Percentiles rank a stretch among this genome's conserved stretches.
Evolutionary conservation across 1,140 invertebrate species (phyloP).

Genomic region (Drosophila chauvacae): DNA sequence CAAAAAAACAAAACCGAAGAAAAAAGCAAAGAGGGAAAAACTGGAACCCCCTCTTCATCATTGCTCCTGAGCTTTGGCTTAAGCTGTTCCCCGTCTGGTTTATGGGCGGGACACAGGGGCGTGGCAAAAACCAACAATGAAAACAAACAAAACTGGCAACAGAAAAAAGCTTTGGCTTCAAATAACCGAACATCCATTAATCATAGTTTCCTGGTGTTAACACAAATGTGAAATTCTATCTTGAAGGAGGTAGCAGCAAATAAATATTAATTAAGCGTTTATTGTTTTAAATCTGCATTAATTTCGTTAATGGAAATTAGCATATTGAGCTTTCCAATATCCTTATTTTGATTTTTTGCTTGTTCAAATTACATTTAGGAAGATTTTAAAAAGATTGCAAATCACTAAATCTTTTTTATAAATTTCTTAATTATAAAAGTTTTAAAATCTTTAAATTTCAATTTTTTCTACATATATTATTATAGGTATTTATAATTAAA

Average conservation of each 20-base stretch:
- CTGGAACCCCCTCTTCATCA: constrained; percentile 15
- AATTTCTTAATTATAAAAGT: not conserved
- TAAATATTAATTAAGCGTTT: constrained; percentile 18
- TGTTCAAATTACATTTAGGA: not conserved
- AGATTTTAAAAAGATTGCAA: not conserved
- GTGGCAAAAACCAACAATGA: constrained; percentile 3
- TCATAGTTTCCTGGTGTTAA: constrained; percentile 23
- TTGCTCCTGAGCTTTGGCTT: constrained; percentile 19
- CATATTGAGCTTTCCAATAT: not conserved
- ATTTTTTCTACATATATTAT: not conserved
- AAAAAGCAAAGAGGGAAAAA: constrained; percentile 1
- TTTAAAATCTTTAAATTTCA: not conserved
- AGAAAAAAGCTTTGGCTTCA: constrained; percentile 6
- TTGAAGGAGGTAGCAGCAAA: not conserved
- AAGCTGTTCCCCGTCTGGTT: constrained; percentile 27
- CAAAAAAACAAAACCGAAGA: not conserved
- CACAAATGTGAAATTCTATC: constrained; percentile 28
- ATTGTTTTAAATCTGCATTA: constrained; percentile 5
- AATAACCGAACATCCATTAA: constrained; percentile 28
- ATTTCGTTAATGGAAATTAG: not conserved
- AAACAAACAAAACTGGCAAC: constrained; percentile 15
- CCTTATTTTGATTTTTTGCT: not conserved
- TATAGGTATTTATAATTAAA: not conserved
- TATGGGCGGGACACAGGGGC: constrained; percentile 28
- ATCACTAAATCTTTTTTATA: not conserved